Percentiles rank a stretch among this genome's conserved stretches.
Conservation (phyloP, 2,113 vertebrate genomes). For the Seriola dumerili region DNA sequence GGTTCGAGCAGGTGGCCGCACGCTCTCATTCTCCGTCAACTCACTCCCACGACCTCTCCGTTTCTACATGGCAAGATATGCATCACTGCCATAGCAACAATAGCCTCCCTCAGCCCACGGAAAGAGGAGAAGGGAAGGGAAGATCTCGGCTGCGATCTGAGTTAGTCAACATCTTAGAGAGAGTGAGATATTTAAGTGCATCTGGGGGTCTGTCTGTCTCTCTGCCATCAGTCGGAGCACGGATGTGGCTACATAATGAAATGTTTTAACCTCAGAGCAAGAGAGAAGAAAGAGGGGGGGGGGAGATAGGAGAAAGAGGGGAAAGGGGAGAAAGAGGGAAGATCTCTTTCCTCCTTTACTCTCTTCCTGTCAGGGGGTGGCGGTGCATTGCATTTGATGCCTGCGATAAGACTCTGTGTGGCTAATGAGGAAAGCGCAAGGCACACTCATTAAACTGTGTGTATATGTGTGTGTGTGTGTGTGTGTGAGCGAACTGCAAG, state of each 20-base stretch:
- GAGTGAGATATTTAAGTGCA: constrained; percentile 15
- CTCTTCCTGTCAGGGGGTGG: constrained; percentile 70
- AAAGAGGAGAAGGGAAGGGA: constrained; percentile 29
- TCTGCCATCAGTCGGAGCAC: constrained; percentile 30
- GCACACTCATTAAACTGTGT: constrained; percentile 81
- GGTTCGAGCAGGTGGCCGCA: constrained; percentile 54
- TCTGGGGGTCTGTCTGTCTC: constrained; percentile 12
- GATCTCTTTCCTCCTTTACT: constrained; percentile 50
- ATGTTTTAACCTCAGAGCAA: constrained; percentile 70
- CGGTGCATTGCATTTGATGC: constrained; percentile 79
- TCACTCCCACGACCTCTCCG: constrained; percentile 63
- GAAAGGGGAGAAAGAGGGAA: constrained; percentile 2
- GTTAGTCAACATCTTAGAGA: constrained; percentile 60
- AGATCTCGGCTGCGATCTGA: constrained; percentile 48
- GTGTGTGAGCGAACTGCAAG: constrained; percentile 50
- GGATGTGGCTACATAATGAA: constrained; percentile 64
- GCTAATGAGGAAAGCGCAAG: constrained; percentile 83
- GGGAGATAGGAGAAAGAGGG: constrained; percentile 7
- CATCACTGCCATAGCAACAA: constrained; percentile 76
- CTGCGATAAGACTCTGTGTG: constrained; percentile 77
- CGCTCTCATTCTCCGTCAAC: constrained; percentile 50
- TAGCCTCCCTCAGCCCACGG: constrained; percentile 56
- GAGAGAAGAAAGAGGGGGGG: constrained; percentile 37
- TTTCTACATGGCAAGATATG: constrained; percentile 55
- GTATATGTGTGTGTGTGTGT: constrained; percentile 42